These are phyloP conservation scores for Ectemnius continuus DNA, from an alignment of 2,888 invertebrate genomes.

Conservation along the genomic window DNA sequence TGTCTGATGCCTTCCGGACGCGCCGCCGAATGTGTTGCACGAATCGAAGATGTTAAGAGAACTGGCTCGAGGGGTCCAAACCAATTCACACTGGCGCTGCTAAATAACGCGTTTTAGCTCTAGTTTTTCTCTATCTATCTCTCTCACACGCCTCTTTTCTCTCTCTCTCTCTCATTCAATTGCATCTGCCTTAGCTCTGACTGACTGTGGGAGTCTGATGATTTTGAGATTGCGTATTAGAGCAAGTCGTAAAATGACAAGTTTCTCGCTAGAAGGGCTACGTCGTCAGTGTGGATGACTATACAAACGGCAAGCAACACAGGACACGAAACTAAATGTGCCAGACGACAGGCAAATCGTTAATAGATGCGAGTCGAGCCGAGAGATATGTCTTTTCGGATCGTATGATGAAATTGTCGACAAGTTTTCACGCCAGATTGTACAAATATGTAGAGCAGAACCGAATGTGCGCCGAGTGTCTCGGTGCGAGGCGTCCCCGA, in stretches of 20 bases:
- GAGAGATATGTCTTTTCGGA: neutral
- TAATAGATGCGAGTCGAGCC: constrained; percentile 21
- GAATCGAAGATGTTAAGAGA: constrained; percentile 12
- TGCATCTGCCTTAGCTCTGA: too few relatives aligned
- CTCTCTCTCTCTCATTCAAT: neutral
- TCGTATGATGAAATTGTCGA: constrained; percentile 33
- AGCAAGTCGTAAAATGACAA: neutral
- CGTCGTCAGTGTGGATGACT: constrained; percentile 58
- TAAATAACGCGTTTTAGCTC: neutral
- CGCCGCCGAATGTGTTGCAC: constrained; percentile 1
- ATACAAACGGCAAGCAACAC: constrained; percentile 71
- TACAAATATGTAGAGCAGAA: neutral
- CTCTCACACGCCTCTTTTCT: neutral
- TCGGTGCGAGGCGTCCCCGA: neutral
- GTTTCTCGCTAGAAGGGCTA: neutral
- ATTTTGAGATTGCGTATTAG: neutral
- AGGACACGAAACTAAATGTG: constrained; percentile 76
- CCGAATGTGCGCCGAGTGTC: neutral
- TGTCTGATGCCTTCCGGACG: neutral
- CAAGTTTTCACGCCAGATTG: neutral
- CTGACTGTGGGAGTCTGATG: too few relatives aligned
- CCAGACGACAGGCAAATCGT: constrained; percentile 73
- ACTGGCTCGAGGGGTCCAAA: constrained; percentile 53
- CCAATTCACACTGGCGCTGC: constrained; percentile 38
- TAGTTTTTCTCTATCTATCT: neutral